phyloP scores from a whole-genome alignment of 2,888 invertebrate species.

The Neelides folsomi region DNA sequence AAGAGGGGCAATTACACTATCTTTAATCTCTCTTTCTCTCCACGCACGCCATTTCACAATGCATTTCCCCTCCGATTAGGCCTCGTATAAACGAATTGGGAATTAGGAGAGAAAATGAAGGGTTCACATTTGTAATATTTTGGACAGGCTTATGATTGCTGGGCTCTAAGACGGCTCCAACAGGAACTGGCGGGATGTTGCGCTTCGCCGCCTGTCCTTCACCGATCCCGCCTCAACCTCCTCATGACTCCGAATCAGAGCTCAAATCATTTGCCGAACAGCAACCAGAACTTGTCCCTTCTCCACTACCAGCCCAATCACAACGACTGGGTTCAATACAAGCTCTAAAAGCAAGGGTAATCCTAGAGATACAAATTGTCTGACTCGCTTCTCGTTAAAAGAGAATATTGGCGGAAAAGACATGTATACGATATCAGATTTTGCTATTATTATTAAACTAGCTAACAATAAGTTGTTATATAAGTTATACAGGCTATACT shows the following conservation, averaged over 20 bases:
- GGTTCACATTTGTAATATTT: background rate
- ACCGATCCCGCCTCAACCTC: slow-evolving; percentile 27
- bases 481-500: too few relatives aligned
- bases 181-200: slow-evolving; percentile 32
- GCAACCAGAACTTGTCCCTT: slow-evolving; percentile 6
- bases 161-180: slow-evolving; percentile 31
- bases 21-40: background rate
- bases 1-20: too few relatives aligned
- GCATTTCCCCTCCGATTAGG: background rate
- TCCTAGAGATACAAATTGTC: too few relatives aligned
- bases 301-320: slow-evolving; percentile 1
- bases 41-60: background rate
- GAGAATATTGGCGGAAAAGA: too few relatives aligned
- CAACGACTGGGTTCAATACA: background rate
- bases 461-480: too few relatives aligned
- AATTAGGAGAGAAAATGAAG: background rate
- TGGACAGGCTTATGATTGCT: slow-evolving; percentile 32
- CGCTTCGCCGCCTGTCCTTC: slow-evolving; percentile 31
- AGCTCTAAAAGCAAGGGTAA: background rate
- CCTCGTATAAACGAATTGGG: background rate
- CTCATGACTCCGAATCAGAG: slow-evolving; percentile 24
- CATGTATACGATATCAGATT: too few relatives aligned
- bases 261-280: slow-evolving; percentile 14
- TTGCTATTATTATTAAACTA: too few relatives aligned
- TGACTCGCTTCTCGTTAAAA: too few relatives aligned